Percentiles rank a stretch among this genome's conserved stretches.
phyloP scores from a whole-genome alignment of 2,888 invertebrate genomes.

The Taphrorychus bicolor region DNA sequence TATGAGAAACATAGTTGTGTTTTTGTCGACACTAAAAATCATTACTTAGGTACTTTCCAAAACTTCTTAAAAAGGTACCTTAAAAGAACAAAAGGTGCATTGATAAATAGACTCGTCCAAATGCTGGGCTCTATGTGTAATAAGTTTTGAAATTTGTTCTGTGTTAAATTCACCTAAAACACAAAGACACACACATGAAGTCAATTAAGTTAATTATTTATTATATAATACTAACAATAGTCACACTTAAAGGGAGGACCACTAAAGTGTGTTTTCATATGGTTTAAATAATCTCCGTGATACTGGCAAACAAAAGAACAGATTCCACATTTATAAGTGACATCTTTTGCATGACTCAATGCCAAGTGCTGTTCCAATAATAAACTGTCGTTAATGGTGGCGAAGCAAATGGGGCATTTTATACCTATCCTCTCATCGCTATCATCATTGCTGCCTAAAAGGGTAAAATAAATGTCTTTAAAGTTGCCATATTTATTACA shows the following conservation, averaged over 20 bases:
- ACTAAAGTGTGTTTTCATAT: slow-evolving; percentile 67
- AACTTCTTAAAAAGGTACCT: too few species aligned
- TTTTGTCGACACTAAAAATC: slow-evolving; percentile 63
- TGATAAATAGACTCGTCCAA: slow-evolving; percentile 61
- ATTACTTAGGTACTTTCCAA: not conserved
- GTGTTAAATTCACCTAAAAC: slow-evolving; percentile 55
- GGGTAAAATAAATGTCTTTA: too few species aligned
- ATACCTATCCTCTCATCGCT: slow-evolving; percentile 55
- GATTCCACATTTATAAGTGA: slow-evolving; percentile 67
- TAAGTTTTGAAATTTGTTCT: slow-evolving; percentile 63
- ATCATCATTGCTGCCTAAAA: slow-evolving; percentile 44
- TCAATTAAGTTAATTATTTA: not conserved
- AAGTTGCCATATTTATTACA: not conserved
- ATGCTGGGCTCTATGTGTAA: slow-evolving; percentile 68
- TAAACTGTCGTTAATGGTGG: slow-evolving; percentile 61
- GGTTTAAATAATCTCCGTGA: slow-evolving; percentile 68
- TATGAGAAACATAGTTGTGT: slow-evolving; percentile 66
- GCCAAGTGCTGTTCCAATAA: slow-evolving; percentile 65
- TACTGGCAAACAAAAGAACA: slow-evolving; percentile 70
- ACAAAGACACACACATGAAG: not conserved
- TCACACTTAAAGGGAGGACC: slow-evolving; percentile 73
- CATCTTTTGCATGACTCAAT: slow-evolving; percentile 64
- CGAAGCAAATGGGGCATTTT: slow-evolving; percentile 64
- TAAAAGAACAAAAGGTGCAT: slow-evolving; percentile 65
- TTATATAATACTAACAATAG: slow-evolving; percentile 58